A percentile compares a stretch with the other conserved stretches of the same genome.
These are phyloP conservation scores for Cotesia vestalis DNA, from an alignment of 1,140 invertebrate species.

Conservation along the genomic window DNA sequence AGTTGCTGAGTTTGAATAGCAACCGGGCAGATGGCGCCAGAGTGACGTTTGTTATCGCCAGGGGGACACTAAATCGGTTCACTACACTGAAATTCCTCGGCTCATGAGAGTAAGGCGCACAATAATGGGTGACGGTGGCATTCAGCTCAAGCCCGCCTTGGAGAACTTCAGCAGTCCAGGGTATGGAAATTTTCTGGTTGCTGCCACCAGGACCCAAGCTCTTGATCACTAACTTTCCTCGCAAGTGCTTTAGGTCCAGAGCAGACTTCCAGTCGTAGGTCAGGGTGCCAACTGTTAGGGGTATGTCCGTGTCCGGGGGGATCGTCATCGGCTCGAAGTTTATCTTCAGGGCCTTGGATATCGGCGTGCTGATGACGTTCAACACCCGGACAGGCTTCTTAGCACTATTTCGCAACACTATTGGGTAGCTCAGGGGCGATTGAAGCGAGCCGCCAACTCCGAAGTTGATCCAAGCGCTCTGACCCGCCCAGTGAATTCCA, in stretches of 20 bases:
- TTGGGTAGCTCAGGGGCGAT: slow-evolving; percentile 71
- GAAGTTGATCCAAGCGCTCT: slow-evolving; percentile 84
- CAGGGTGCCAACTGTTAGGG: slow-evolving; percentile 75
- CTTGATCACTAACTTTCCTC: slow-evolving; percentile 76
- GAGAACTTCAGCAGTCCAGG: slow-evolving; percentile 68
- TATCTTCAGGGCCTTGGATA: slow-evolving; percentile 70
- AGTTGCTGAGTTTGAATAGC: slow-evolving; percentile 73
- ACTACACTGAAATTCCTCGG: slow-evolving; percentile 71
- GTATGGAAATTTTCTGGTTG: slow-evolving; percentile 71
- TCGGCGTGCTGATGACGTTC: slow-evolving; percentile 69
- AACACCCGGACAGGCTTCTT: slow-evolving; percentile 76
- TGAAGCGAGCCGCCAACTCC: slow-evolving; percentile 79
- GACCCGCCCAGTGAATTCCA: slow-evolving; percentile 76
- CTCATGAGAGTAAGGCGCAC: slow-evolving; percentile 65
- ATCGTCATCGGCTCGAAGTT: slow-evolving; percentile 72
- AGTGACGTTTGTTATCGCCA: slow-evolving; percentile 77
- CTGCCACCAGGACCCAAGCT: slow-evolving; percentile 68
- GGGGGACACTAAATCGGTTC: slow-evolving; percentile 76
- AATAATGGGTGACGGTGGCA: slow-evolving; percentile 67
- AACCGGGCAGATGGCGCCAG: slow-evolving; percentile 69
- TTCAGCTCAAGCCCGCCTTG: slow-evolving; percentile 69
- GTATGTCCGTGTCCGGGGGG: slow-evolving; percentile 70
- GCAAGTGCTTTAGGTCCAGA: slow-evolving; percentile 67
- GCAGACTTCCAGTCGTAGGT: slow-evolving; percentile 76
- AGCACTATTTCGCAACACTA: slow-evolving; percentile 78